Conservation (phyloP, 1,140 invertebrate species). For the Laupala kohalensis region DNA sequence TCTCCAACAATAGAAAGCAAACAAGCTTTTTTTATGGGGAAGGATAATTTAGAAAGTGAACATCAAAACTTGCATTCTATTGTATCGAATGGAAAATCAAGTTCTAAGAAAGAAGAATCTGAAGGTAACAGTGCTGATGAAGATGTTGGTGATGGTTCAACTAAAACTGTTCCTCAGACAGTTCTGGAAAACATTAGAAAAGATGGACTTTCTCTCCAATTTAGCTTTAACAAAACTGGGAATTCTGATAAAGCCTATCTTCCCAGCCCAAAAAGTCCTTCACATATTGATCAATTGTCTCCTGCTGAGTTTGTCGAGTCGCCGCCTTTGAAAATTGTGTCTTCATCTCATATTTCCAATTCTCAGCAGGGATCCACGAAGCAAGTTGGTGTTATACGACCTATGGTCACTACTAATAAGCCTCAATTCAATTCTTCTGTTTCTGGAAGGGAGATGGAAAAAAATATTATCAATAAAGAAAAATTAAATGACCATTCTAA, state of each 20-base stretch:
- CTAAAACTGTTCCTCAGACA: constrained; percentile 36
- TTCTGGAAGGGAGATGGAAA: constrained; percentile 50
- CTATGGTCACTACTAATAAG: constrained; percentile 26
- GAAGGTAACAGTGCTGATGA: constrained; percentile 23
- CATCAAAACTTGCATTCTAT: not conserved
- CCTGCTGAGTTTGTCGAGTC: constrained; percentile 17
- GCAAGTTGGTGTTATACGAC: constrained; percentile 45
- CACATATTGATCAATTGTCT: constrained; percentile 19
- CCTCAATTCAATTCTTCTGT: constrained; percentile 25
- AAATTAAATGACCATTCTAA: constrained; percentile 42
- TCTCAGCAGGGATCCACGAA: constrained; percentile 28
- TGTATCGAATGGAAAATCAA: constrained; percentile 6
- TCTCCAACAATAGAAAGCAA: constrained; percentile 5
- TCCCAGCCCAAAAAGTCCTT: constrained; percentile 28
- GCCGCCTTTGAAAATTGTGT: constrained; percentile 22
- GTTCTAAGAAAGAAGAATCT: constrained; percentile 20
- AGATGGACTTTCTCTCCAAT: constrained; percentile 45
- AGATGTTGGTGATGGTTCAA: constrained; percentile 21
- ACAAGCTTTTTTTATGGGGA: not conserved
- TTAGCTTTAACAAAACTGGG: constrained; percentile 33
- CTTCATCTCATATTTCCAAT: constrained; percentile 20
- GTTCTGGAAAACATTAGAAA: constrained; percentile 53
- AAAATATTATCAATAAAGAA: constrained; percentile 53
- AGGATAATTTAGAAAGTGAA: not conserved
- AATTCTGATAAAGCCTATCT: constrained; percentile 32